Percentiles rank a stretch among this genome's conserved stretches.
These are phyloP conservation scores for Sebastiscus albofasciatus DNA, from an alignment of 2,797 vertebrate genomes.

Conservation along the genomic window DNA sequence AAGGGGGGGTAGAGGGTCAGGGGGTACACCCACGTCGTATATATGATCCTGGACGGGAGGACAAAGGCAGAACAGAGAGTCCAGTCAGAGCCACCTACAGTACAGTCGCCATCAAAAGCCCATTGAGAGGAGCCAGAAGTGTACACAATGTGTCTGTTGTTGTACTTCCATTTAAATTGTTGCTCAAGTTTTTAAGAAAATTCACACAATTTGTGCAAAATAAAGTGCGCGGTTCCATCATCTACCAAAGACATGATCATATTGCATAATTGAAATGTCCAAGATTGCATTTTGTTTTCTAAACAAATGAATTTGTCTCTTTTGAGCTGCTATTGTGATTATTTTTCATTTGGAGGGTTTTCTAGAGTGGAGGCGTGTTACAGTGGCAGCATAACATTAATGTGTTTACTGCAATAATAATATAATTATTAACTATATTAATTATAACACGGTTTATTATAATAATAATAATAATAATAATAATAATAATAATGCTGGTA, in stretches of 20 bases:
- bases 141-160: constrained; percentile 55
- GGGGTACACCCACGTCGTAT: constrained; percentile 90
- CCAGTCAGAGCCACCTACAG: constrained; percentile 68
- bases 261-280: background rate
- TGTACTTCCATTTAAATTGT: constrained; percentile 12
- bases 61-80: constrained; percentile 67
- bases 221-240: background rate
- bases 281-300: background rate
- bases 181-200: background rate
- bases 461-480: too few relatives aligned
- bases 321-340: background rate
- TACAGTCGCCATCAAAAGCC: constrained; percentile 51
- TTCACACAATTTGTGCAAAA: constrained; percentile 9
- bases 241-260: background rate
- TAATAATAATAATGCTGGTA: background rate
- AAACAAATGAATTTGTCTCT: background rate
- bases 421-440: too few relatives aligned
- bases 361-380: background rate
- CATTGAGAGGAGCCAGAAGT: constrained; percentile 39
- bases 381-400: background rate
- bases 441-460: too few relatives aligned
- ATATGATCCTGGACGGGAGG: constrained; percentile 87
- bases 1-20: constrained; percentile 88
- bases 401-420: background rate
- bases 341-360: too few relatives aligned